Evolutionary conservation across 2,797 vertebrate genomes (phyloP), one percentile per base, ranked within the genome.

Genomic region (Cynodonichthys magdalenae): DNA sequence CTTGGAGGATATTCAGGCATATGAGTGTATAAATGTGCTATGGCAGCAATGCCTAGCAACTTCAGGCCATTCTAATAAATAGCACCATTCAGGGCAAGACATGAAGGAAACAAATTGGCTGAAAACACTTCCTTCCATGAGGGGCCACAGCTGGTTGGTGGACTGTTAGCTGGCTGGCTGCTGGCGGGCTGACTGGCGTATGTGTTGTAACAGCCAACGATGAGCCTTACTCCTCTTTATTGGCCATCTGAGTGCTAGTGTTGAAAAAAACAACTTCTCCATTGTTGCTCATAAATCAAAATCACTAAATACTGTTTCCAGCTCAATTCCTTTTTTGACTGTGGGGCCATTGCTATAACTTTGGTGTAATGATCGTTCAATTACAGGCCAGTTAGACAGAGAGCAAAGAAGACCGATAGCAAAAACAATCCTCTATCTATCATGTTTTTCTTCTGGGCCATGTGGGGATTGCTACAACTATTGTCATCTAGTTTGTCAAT

Each of bases 251-350:
- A 87, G 82, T 71, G 79, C 80, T 71, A 69, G 66, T 64, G 46
- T 68, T 74, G 81, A 82, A 77, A 81, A 77, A 89, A 90, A 88
- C 24, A 68, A 73, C 80, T 81, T 70, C 64, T 53, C 63, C 28
- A 55, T 80, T 77, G 78, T 85, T 74, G 53, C 73, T 84, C 87
- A 79, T 92, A 91, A 93, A 94, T 92, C 89, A 92, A 88, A 89
- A 75, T 61, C 81, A 61, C 68, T 88, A 88, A 92, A 91, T 83
- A 84, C 81, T 68, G 74, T 81, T 85, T 89, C 69, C 66, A 72
- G 80, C 79, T 81, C 77, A 79, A 80, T 79, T 80, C 70, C 74
- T 74, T 83, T 81, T 84, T 72, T 58, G 12, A 81, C 65, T 73
- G 53, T 41, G 5, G 63, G 66, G 66, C 78, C 65, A 66, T 70